These are phyloP conservation scores for Acomys russatus DNA, from an alignment of 2,797 vertebrate species.

Conservation along the genomic window DNA sequence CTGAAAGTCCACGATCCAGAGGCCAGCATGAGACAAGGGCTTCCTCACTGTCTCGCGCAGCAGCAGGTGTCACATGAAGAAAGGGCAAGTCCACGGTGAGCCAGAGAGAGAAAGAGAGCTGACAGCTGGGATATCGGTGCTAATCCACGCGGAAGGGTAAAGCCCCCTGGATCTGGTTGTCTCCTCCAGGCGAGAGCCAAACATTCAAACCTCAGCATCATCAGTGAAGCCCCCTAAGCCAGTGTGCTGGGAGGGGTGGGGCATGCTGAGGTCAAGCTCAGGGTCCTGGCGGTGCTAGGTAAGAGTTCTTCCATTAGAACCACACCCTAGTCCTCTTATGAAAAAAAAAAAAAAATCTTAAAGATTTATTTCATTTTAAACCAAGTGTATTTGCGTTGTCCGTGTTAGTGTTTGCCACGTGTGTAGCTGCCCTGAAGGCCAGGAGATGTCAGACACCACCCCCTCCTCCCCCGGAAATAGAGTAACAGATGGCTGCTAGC, in stretches of 20 bases:
- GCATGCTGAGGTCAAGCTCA: neutral
- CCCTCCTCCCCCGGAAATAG: neutral
- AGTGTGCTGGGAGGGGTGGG: neutral
- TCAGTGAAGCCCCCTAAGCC: neutral
- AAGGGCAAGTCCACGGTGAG: neutral
- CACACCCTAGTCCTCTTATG: neutral
- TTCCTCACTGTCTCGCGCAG: rapidly evolving
- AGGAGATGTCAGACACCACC: neutral
- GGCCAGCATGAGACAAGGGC: neutral
- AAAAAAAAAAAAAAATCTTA: neutral
- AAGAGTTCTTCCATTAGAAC: neutral
- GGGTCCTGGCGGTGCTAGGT: neutral
- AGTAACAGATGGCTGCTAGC: neutral
- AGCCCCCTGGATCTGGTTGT: neutral
- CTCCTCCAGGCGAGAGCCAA: neutral
- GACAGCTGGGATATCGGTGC: rapidly evolving
- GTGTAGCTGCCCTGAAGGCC: neutral
- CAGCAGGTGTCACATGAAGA: too few species aligned
- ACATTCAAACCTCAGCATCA: neutral
- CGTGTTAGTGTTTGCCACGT: neutral
- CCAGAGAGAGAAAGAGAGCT: neutral
- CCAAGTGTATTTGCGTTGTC: neutral
- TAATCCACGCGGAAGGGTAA: too few species aligned
- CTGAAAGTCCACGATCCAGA: neutral
- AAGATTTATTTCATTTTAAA: neutral